phyloP scores from a whole-genome alignment of 2,888 invertebrate species.

The Ichneumon xanthorius region DNA sequence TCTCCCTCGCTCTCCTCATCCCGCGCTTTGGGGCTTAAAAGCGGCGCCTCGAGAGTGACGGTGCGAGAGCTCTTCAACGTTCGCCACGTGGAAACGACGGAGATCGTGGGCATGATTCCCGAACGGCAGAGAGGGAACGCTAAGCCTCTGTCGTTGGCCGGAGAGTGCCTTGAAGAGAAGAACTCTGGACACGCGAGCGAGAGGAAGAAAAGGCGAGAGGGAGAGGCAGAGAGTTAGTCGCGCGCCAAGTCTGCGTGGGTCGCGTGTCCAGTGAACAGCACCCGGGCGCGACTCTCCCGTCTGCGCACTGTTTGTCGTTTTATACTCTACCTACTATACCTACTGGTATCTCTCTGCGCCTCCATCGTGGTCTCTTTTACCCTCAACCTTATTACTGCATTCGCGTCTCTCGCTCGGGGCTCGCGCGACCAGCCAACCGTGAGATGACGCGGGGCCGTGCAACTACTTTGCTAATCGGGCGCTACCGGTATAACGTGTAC shows the following conservation, averaged over 20 bases:
- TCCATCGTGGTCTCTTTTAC: conserved; percentile 44
- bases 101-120: conserved; percentile 35
- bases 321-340: conserved; percentile 18
- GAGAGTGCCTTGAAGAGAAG: conserved; percentile 37
- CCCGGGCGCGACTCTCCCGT: conserved; percentile 55
- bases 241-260: conserved; percentile 73
- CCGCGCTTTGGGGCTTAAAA: conserved; percentile 15
- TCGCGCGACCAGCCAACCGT: conserved; percentile 79
- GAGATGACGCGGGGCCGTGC: conserved; percentile 79
- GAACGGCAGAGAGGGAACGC: conserved; percentile 20
- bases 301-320: conserved; percentile 17
- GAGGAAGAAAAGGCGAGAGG: conserved; percentile 65
- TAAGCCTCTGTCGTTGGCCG: conserved; percentile 30
- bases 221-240: conserved; percentile 62
- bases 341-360: conserved; percentile 16
- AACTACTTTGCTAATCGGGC: conserved; percentile 74
- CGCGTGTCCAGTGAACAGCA: conserved; percentile 70
- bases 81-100: conserved; percentile 39
- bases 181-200: conserved; percentile 45
- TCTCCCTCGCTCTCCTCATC: conserved; percentile 2
- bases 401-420: conserved; percentile 50
- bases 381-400: conserved; percentile 24
- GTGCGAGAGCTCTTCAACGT: conserved; percentile 30
- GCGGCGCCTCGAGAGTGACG: conserved; percentile 52
- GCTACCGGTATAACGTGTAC: conserved; percentile 72